A percentile compares a stretch with the other conserved stretches of the same genome.
Conservation (phyloP, 2,888 invertebrate genomes). For the Dicyrtomina minuta region DNA sequence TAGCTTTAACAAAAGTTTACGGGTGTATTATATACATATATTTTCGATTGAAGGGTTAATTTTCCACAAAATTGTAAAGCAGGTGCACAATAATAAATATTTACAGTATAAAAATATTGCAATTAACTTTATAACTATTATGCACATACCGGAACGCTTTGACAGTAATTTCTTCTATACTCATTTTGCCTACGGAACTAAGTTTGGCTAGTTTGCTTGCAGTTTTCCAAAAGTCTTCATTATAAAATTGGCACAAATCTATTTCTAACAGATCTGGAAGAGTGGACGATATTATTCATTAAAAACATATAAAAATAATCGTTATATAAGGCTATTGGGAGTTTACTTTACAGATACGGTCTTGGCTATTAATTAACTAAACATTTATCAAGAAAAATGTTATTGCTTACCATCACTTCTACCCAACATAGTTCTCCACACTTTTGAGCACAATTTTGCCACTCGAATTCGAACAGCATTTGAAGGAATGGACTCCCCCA, state of each 20-base stretch:
- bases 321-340: too few species aligned
- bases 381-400: too few species aligned
- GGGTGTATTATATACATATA: too few species aligned
- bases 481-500: constrained; percentile 47
- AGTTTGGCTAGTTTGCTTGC: constrained; percentile 33
- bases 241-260: constrained; percentile 43
- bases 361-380: too few species aligned
- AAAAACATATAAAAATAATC: too few species aligned
- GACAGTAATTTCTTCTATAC: constrained; percentile 44
- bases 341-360: too few species aligned
- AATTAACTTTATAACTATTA: not conserved
- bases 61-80: too few species aligned
- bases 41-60: too few species aligned
- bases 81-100: not conserved
- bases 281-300: too few species aligned
- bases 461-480: constrained; percentile 49
- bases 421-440: constrained; percentile 36
- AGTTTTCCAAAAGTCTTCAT: constrained; percentile 34
- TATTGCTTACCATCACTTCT: constrained; percentile 27
- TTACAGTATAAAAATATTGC: constrained; percentile 3
- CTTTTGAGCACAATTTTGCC: constrained; percentile 48
- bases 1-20: constrained; percentile 54
- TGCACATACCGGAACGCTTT: constrained; percentile 46
- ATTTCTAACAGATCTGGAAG: constrained; percentile 42
- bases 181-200: constrained; percentile 22